Evolutionary conservation across 2,797 vertebrate species (phyloP).

Genomic region (Echeneis naucrates): DNA sequence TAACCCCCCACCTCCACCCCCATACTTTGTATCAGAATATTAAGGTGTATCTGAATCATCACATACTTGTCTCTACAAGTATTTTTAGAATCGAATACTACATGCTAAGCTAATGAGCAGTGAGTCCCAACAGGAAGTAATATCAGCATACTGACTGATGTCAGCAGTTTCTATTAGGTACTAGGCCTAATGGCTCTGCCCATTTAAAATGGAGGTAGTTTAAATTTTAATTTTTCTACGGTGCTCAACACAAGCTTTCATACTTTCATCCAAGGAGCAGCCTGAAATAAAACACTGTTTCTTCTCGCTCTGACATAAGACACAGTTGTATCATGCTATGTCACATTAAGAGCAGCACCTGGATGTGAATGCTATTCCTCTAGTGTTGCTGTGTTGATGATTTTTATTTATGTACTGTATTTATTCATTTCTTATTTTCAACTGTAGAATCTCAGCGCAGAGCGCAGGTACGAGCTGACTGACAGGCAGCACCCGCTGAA

Average conservation of each 20-base stretch:
- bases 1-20: slow-evolving; percentile 44
- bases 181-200: slow-evolving; percentile 31
- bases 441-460: slow-evolving; percentile 73
- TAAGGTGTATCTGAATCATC: slow-evolving; percentile 37
- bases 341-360: not conserved
- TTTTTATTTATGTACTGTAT: no score
- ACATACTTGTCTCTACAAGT: not conserved
- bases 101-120: slow-evolving; percentile 18
- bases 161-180: slow-evolving; percentile 37
- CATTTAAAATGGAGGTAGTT: slow-evolving; percentile 47
- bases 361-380: not conserved
- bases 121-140: slow-evolving; percentile 45
- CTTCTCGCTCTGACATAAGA: not conserved
- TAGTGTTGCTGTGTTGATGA: not conserved
- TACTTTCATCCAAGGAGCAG: slow-evolving; percentile 18
- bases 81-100: slow-evolving; percentile 19
- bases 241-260: slow-evolving; percentile 22
- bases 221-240: slow-evolving; percentile 46
- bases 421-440: slow-evolving; percentile 8
- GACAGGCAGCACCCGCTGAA: slow-evolving; percentile 44
- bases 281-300: not conserved
- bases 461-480: slow-evolving; percentile 51
- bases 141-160: not conserved
- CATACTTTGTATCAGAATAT: not conserved
- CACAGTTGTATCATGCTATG: not conserved